These are phyloP conservation scores for Stramonita haemastoma DNA, from an alignment of 2,888 invertebrate species.

Conservation along the genomic window DNA sequence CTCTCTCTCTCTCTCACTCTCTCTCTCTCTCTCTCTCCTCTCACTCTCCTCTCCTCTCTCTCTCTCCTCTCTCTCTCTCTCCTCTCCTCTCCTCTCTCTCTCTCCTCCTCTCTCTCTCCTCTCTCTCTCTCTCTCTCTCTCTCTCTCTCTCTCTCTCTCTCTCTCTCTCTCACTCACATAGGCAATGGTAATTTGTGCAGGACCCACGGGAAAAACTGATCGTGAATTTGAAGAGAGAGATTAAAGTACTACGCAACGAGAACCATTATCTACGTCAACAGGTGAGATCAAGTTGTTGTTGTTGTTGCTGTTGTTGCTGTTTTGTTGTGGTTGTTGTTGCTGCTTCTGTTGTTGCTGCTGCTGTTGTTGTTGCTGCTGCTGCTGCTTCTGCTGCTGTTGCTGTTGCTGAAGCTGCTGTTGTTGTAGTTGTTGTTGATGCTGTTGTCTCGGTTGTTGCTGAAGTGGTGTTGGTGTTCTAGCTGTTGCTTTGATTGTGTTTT, in stretches of 20 bases:
- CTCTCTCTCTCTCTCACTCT: neutral
- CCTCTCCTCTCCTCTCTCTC: neutral
- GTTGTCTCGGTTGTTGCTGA: too few species aligned
- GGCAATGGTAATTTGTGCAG: conserved; percentile 78
- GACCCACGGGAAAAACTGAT: conserved; percentile 95
- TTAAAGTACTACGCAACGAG: conserved; percentile 89
- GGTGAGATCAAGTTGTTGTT: conserved; percentile 51
- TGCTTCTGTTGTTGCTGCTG: too few species aligned
- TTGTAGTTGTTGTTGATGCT: too few species aligned
- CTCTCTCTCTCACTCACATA: neutral
- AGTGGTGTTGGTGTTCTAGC: too few species aligned
- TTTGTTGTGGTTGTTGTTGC: too few species aligned
- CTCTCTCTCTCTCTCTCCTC: neutral
- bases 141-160: neutral
- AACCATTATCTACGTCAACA: conserved; percentile 89
- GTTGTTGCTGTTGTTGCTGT: too few species aligned
- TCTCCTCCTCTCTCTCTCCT: neutral
- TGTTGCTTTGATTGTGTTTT: too few species aligned
- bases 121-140: neutral
- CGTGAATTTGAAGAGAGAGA: conserved; percentile 90
- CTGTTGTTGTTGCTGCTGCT: too few species aligned
- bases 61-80: neutral
- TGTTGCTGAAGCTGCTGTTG: too few species aligned
- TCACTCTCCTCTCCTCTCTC: neutral
- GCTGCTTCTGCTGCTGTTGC: too few species aligned